Evolutionary conservation across 1,140 invertebrate genomes (phyloP), one percentile per base, ranked within the genome.

Genomic region (Latrodectus geometricus): DNA sequence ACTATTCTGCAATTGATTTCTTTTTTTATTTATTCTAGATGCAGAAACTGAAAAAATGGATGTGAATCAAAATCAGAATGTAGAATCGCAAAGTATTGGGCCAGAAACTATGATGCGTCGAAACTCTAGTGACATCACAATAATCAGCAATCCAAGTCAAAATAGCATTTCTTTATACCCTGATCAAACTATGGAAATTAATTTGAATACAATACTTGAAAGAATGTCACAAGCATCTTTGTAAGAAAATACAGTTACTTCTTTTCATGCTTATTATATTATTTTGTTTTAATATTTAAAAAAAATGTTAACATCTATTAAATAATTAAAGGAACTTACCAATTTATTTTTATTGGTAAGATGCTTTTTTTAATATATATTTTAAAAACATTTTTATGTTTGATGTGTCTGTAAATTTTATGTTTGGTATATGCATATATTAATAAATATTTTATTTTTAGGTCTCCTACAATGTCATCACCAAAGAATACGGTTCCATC

Each of bases 51-150:
- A 3, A 61, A 61, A 61, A 21, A 11, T 20, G 20, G 68, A 23
- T 15, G 20, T 11, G 3, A n/a, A 15, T 23, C 9, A 9, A 69
- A 21, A 23, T 23, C 68, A 69, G 8, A 69, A 9, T 69, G 21
- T 7, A 20, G 20, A 66, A 65, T 35, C 35, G 35, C 35, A 35
- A 35, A 35, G 14, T 15, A 17, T n/a, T 7, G 9, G 15, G 8
- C 17, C 35, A 23, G 56, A 48, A 66, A 35, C 56, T 15, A 4
- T 8, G 8, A 69, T 86, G 49, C 81, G 76, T 21, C 56, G 88
- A 68, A 88, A 83, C 61, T 90, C 90, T 14, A 91, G 90, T 89
- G 90, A 91, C 75, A 90, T 91, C 8, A 90, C 90, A 9, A 88
- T 91, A 54, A 76, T 91, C 21, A 89, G 88, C 35, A 89, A 90